Evolutionary conservation across 2,797 vertebrate genomes (phyloP), one percentile per base, ranked within the genome.

Genomic region (Oreonectes daqikongensis): DNA sequence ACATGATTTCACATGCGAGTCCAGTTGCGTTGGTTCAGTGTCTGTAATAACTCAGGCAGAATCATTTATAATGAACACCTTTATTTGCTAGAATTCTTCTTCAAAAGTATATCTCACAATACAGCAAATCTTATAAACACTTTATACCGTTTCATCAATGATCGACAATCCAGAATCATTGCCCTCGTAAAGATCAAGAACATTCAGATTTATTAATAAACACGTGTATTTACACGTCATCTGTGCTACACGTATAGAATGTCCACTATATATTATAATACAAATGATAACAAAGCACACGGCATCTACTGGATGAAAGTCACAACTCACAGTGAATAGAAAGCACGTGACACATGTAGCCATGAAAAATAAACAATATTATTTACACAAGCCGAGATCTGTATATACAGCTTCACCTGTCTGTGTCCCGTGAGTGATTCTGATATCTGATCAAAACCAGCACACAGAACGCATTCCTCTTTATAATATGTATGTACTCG

Each of bases 141-240:
- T 84, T 88, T 44, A 88, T 89, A 89, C 85, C 86, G 82, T 74
- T 75, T 88, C 69, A 65, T 79, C 82, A 68, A 75, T 83, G 85
- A 85, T 88, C 86, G 26, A 20, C 50, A 52, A 90, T 86, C 83
- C 84, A 83, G 82, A 80, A 85, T 83, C 86, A 83, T 87, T 82
- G 81, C 80, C 85, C 83, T 85, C 88, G 81, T 90, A 88, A 87
- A 86, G 86, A 83, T 88, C 9, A 35, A 77, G 68, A 84, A 89
- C 90, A 92, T 90, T 90, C 82, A 91, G 82, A 88, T 88, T 89
- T 15, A 90, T 85, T 89, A 90, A 88, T 90, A 90, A 92, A 91
- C 86, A 92, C 77, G 77, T 89, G 84, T 91, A 88, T 90, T 85
- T 93, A 93, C 91, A 93, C 87, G 83, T 89, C 64, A 88, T 90